Evolutionary conservation across 23 tunicate species (phyloP).

Genomic region (Halocynthia roretzi): DNA sequence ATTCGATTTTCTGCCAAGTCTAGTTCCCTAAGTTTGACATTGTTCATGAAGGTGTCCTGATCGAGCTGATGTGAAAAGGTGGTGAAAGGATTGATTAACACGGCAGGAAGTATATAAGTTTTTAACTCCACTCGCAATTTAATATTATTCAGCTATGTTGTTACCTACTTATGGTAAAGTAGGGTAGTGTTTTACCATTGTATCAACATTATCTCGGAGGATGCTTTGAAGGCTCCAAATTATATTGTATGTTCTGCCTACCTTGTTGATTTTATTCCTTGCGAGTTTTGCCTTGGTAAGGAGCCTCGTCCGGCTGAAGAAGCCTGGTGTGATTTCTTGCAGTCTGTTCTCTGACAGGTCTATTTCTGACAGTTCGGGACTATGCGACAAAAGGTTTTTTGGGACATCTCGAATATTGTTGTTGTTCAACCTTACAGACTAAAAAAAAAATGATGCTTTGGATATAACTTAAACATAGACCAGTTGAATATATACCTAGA

Average conservation of each 20-base stretch:
- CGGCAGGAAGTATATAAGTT: neutral
- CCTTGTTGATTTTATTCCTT: constrained; percentile 29
- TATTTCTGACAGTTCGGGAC: constrained; percentile 30
- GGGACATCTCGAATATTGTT: constrained; percentile 45
- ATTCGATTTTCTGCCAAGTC: constrained; percentile 26
- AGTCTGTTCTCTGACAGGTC: constrained; percentile 26
- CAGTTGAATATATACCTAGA: no score
- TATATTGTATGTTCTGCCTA: neutral
- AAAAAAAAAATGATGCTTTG: neutral
- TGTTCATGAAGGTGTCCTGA: constrained; percentile 21
- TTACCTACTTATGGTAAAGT: neutral
- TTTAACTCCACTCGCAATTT: neutral
- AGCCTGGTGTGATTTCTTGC: constrained; percentile 3
- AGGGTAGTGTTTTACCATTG: no score
- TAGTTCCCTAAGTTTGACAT: constrained; percentile 16
- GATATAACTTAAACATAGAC: no score
- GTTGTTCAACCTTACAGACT: constrained; percentile 16
- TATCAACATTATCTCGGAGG: no score
- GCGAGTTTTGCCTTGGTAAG: constrained; percentile 24
- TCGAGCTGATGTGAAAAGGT: constrained; percentile 8
- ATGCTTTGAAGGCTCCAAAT: no score
- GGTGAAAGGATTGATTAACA: neutral
- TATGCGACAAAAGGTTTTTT: constrained; percentile 29
- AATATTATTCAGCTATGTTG: neutral
- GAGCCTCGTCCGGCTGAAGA: constrained; percentile 23